Percentiles rank a stretch among this genome's conserved stretches.
Evolutionary conservation across 2,888 invertebrate genomes (phyloP).

Genomic region (Drosophila anomelani): DNA sequence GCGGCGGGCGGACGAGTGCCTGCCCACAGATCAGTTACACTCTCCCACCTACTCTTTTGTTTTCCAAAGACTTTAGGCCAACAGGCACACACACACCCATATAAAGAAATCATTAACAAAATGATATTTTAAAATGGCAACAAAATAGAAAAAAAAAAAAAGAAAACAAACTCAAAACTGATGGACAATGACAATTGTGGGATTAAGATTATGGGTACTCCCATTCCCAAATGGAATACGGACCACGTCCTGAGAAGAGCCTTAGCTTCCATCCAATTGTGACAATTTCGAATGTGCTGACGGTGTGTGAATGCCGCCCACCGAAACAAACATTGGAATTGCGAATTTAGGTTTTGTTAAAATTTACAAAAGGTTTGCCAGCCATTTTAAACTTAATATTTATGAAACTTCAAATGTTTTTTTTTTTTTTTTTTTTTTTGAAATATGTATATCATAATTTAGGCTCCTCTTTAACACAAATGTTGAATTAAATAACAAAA

Average conservation of each 20-base stretch:
- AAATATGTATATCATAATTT: too few species aligned
- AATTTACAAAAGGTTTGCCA: not conserved
- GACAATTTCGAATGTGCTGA: not conserved
- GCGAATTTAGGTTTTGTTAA: not conserved
- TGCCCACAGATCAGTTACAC: slow-evolving; percentile 1
- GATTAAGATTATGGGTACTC: too few species aligned
- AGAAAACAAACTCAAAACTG: not conserved
- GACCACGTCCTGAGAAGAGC: not conserved
- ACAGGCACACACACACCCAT: not conserved
- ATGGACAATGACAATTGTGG: slow-evolving; percentile 1
- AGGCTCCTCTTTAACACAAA: not conserved
- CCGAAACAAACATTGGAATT: not conserved
- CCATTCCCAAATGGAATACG: not conserved
- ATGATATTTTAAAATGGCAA: not conserved
- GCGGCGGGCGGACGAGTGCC: slow-evolving; percentile 2
- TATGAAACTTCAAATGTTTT: not conserved
- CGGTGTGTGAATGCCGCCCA: not conserved
- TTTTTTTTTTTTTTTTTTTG: too few species aligned
- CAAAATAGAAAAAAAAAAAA: slow-evolving; percentile 4
- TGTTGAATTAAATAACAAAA: not conserved
- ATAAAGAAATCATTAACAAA: not conserved
- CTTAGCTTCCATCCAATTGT: not conserved
- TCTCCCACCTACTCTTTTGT: not conserved
- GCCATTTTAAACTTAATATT: not conserved
- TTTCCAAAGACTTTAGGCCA: not conserved